phyloP scores from a whole-genome alignment of 2,888 invertebrate genomes.

The Margaritifera margaritifera region DNA sequence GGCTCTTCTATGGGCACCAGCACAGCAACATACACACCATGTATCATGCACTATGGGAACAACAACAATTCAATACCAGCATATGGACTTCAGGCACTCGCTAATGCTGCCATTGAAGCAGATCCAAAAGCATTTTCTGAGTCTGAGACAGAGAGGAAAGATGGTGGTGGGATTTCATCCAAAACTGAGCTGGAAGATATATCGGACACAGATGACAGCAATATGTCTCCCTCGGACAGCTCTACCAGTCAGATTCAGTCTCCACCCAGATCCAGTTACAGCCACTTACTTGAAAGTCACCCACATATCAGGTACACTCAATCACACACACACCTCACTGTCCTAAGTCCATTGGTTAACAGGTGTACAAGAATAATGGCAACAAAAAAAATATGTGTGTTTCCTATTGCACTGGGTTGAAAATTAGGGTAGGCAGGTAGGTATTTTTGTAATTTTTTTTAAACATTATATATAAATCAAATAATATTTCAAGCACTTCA shows the following conservation, averaged over 20 bases:
- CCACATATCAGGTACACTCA: slow-evolving; percentile 23
- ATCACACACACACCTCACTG: background rate
- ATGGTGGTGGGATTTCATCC: slow-evolving; percentile 9
- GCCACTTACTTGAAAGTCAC: slow-evolving; percentile 26
- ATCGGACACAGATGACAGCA: slow-evolving; percentile 36
- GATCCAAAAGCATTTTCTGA: slow-evolving; percentile 32
- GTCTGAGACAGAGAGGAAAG: slow-evolving; percentile 21
- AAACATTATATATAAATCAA: too few species aligned
- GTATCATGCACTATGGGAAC: too few species aligned
- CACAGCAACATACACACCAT: too few species aligned
- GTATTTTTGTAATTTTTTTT: too few species aligned
- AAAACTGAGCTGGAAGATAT: slow-evolving; percentile 36
- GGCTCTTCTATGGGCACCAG: too few species aligned
- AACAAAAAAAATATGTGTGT: too few species aligned
- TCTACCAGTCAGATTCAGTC: slow-evolving; percentile 39
- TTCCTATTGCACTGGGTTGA: too few species aligned
- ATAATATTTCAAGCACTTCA: too few species aligned
- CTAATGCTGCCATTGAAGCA: slow-evolving; percentile 39
- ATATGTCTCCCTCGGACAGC: slow-evolving; percentile 35
- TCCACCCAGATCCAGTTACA: slow-evolving; percentile 30
- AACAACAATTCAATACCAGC: slow-evolving; percentile 18
- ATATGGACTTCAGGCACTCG: slow-evolving; percentile 36
- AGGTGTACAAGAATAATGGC: too few species aligned
- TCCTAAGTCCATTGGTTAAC: too few species aligned
- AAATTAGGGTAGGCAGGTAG: too few species aligned